These are phyloP conservation scores for Cochlearius cochlearius DNA, from an alignment of 2,113 vertebrate species.

Conservation along the genomic window DNA sequence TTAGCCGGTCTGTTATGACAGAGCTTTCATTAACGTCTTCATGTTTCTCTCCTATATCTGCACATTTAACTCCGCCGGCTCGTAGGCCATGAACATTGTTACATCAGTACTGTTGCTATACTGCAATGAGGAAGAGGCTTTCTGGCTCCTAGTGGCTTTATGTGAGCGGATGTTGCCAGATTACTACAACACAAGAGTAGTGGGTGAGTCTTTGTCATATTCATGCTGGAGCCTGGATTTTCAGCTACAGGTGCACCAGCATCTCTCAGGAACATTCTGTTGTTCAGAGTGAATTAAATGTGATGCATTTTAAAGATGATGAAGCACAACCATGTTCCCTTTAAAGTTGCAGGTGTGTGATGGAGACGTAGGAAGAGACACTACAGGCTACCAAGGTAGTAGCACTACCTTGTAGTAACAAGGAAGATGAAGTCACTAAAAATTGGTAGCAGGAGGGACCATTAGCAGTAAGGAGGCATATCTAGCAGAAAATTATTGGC, in stretches of 20 bases:
- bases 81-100: constrained; percentile 97
- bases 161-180: constrained; percentile 96
- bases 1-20: neutral
- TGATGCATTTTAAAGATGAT: neutral
- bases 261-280: neutral
- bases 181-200: constrained; percentile 97
- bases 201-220: constrained; percentile 82
- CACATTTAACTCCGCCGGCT: neutral
- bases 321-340: neutral
- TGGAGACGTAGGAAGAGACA: neutral
- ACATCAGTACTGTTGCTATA: constrained; percentile 94
- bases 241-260: neutral
- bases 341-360: neutral
- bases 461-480: neutral
- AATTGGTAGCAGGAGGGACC: neutral
- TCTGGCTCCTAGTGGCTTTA: constrained; percentile 95
- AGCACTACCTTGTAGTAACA: neutral
- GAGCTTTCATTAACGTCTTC: neutral
- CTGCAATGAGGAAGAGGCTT: constrained; percentile 93
- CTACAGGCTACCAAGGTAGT: neutral
- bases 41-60: neutral
- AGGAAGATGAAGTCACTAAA: neutral
- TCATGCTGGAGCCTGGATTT: neutral
- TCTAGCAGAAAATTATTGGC: neutral
- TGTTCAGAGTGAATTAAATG: neutral